Percentiles rank a stretch among this genome's conserved stretches.
Conservation (phyloP, 2,888 invertebrate species). For the Drosophila hawaiiensis region DNA sequence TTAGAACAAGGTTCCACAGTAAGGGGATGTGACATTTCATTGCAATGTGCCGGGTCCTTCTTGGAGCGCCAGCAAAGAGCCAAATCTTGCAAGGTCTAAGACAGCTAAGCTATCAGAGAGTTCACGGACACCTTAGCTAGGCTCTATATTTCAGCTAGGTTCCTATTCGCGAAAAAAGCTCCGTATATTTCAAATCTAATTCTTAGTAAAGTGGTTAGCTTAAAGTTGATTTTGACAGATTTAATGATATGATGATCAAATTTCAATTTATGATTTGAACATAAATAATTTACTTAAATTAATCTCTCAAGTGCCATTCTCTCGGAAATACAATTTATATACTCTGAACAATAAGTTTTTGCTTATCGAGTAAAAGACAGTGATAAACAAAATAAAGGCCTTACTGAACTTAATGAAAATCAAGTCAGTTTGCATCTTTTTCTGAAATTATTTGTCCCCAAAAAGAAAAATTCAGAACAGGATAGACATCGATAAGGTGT, state of each 20-base stretch:
- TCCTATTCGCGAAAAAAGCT: not conserved
- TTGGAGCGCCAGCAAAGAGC: not conserved
- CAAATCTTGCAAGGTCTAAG: not conserved
- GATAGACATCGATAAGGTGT: not conserved
- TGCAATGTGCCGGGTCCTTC: not conserved
- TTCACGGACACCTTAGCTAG: not conserved
- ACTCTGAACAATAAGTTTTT: not conserved
- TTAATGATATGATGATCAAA: not conserved
- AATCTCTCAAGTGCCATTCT: not conserved
- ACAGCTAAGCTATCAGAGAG: not conserved
- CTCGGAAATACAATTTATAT: not conserved
- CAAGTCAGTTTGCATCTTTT: not conserved
- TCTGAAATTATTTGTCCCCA: not conserved
- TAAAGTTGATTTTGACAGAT: not conserved
- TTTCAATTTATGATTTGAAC: not conserved
- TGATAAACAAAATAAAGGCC: conserved; percentile 1
- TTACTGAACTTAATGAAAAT: not conserved
- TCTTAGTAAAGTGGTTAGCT: not conserved
- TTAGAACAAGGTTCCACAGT: not conserved
- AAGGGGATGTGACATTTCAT: not conserved
- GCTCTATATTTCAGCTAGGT: not conserved
- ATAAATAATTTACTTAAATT: not conserved
- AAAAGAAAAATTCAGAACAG: not conserved
- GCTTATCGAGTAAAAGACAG: not conserved
- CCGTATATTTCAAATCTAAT: not conserved